These are phyloP conservation scores for Cochlearius cochlearius DNA, from an alignment of 2,113 vertebrate species.

Conservation along the genomic window DNA sequence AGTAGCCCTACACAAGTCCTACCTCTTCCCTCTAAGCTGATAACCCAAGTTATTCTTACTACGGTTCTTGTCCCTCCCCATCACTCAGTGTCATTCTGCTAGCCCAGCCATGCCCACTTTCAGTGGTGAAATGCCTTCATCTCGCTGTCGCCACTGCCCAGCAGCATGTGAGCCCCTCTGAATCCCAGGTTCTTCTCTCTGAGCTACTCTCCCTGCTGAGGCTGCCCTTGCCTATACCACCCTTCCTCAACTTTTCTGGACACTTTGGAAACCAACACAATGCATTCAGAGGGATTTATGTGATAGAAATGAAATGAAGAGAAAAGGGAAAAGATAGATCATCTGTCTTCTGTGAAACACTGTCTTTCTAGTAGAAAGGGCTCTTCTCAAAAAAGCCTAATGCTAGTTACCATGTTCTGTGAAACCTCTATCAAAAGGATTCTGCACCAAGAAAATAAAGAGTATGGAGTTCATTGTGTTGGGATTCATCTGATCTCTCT, in stretches of 20 bases:
- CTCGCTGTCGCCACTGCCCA: background rate
- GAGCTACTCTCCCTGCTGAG: background rate
- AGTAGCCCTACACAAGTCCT: background rate
- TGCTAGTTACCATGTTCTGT: background rate
- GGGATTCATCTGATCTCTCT: background rate
- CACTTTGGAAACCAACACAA: background rate
- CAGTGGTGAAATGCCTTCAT: background rate
- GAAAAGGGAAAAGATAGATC: background rate
- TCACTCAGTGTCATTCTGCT: background rate
- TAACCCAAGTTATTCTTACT: background rate
- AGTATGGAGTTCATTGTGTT: background rate
- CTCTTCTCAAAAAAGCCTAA: background rate
- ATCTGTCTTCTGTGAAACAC: background rate
- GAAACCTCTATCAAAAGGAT: background rate
- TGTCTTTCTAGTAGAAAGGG: background rate
- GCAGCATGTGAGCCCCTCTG: background rate
- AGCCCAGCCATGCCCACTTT: background rate
- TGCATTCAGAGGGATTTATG: background rate
- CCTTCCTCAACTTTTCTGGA: background rate
- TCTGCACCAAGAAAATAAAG: background rate
- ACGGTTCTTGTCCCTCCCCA: background rate
- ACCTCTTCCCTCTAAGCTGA: background rate
- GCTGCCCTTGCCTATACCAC: background rate
- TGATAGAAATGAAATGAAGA: background rate
- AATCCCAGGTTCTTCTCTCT: background rate